phyloP scores from a whole-genome alignment of 92 coral and sea anemone genomes.

The Ricordea florida region DNA sequence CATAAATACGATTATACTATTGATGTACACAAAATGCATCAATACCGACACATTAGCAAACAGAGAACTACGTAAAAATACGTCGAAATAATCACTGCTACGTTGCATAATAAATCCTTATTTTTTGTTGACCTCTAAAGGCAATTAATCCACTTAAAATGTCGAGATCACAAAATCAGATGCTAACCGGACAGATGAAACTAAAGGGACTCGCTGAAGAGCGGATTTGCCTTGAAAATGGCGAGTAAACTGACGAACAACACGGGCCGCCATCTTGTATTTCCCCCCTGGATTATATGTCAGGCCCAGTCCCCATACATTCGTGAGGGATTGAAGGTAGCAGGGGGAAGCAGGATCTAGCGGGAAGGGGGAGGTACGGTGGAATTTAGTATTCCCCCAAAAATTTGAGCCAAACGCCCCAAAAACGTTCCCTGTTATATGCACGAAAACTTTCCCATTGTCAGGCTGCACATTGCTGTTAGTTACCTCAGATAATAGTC shows the following conservation, averaged over 20 bases:
- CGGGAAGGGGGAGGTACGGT: no score
- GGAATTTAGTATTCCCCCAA: no score
- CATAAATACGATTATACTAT: no score
- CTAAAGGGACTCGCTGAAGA: conserved; percentile 65
- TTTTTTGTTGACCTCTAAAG: neutral
- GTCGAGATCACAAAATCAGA: neutral
- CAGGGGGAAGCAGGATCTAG: neutral
- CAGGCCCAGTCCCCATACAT: conserved; percentile 35
- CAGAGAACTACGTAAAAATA: no score
- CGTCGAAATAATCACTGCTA: no score
- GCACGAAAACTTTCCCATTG: no score
- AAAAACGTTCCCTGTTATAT: no score
- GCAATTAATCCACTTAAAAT: neutral
- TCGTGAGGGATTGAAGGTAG: neutral
- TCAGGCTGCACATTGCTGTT: no score
- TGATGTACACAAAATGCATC: no score
- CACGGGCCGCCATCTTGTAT: conserved; percentile 93
- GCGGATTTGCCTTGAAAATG: conserved; percentile 62
- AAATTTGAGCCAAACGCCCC: no score
- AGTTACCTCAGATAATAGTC: no score
- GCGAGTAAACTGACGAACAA: conserved; percentile 80
- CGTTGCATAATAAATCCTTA: neutral
- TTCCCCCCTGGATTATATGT: neutral
- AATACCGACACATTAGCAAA: no score
- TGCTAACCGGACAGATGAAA: conserved; percentile 82